These are phyloP conservation scores for Crenuchus spilurus DNA, from an alignment of 2,797 vertebrate species.

Conservation along the genomic window DNA sequence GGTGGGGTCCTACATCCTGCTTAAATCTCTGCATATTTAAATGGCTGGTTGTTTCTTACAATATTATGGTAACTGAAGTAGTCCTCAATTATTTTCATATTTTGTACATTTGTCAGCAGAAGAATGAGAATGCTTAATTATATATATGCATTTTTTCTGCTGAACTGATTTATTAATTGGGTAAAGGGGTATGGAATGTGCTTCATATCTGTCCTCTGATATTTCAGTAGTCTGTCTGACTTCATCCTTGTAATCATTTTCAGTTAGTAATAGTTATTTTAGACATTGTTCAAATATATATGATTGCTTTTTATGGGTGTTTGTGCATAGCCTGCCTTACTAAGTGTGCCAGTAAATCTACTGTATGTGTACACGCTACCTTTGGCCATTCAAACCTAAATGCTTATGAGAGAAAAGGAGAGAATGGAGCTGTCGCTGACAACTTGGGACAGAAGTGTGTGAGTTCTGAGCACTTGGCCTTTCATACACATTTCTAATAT, in stretches of 20 bases:
- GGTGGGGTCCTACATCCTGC: not conserved
- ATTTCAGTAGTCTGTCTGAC: no score
- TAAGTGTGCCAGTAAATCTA: constrained; percentile 26
- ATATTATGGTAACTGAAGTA: constrained; percentile 12
- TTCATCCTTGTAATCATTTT: not conserved
- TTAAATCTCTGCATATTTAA: constrained; percentile 38
- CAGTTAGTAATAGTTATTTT: not conserved
- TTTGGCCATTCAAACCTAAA: not conserved
- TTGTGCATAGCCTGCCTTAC: constrained; percentile 27
- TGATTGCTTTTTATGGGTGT: not conserved
- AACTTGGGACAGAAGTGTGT: no score
- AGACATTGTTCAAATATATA: not conserved
- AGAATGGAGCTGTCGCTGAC: not conserved
- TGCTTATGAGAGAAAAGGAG: not conserved
- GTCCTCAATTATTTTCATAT: not conserved
- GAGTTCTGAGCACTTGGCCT: no score
- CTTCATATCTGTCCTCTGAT: no score
- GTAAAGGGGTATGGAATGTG: no score
- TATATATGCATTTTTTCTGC: not conserved
- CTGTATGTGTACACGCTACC: constrained; percentile 9
- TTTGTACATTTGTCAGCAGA: constrained; percentile 23
- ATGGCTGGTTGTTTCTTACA: constrained; percentile 12
- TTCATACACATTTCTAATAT: no score
- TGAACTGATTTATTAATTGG: not conserved
- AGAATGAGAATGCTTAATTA: no score